A percentile compares a stretch with the other conserved stretches of the same genome.
These are phyloP conservation scores for Macaria liturata DNA, from an alignment of 2,888 invertebrate genomes.

Conservation along the genomic window DNA sequence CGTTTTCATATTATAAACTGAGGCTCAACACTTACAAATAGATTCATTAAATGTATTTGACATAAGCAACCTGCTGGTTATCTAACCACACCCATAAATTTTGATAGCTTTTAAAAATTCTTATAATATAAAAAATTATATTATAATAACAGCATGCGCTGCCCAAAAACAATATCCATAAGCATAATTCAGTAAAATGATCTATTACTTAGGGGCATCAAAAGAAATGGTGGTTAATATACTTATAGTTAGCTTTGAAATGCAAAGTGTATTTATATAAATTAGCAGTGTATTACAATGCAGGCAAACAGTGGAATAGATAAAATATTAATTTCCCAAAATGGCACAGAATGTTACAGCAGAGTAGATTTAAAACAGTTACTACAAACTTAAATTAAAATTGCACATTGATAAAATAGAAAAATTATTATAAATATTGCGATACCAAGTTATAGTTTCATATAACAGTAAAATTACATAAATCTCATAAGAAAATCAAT, in stretches of 20 bases:
- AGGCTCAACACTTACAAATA: conserved; percentile 47
- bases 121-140: too few relatives aligned
- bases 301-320: conserved; percentile 35
- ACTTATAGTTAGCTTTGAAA: conserved; percentile 43
- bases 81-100: too few relatives aligned
- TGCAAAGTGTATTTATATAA: conserved; percentile 11
- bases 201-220: too few relatives aligned
- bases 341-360: conserved; percentile 65
- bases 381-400: conserved; percentile 44
- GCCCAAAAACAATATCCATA: too few relatives aligned
- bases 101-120: too few relatives aligned
- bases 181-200: too few relatives aligned
- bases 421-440: conserved; percentile 9
- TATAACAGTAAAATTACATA: conserved; percentile 1
- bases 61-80: too few relatives aligned
- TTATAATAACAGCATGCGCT: too few relatives aligned
- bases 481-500: conserved; percentile 4
- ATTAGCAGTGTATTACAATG: too few relatives aligned
- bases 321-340: conserved; percentile 44
- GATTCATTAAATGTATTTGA: too few relatives aligned
- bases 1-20: conserved; percentile 20
- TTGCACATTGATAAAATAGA: conserved; percentile 49
- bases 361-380: conserved; percentile 38
- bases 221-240: conserved; percentile 33
- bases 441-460: background rate